These are phyloP conservation scores for Thalassarche chlororhynchos DNA, from an alignment of 2,113 vertebrate species.

Conservation along the genomic window DNA sequence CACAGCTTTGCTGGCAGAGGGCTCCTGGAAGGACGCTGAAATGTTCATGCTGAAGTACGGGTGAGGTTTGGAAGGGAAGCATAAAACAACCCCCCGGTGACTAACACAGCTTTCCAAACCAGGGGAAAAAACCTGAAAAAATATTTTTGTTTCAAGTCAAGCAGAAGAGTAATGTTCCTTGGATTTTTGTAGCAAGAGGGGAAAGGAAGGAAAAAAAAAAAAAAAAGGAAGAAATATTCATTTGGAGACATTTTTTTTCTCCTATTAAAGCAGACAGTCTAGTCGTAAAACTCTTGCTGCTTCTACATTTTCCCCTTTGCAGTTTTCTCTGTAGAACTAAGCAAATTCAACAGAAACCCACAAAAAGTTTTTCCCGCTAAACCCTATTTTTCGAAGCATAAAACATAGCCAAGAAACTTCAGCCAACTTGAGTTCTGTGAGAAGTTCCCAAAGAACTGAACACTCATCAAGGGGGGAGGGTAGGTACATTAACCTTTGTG, in stretches of 20 bases:
- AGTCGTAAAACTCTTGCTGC: background rate
- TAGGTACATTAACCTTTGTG: background rate
- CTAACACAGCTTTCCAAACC: background rate
- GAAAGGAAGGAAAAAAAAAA: accelerated
- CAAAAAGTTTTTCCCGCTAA: background rate
- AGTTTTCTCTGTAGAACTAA: background rate
- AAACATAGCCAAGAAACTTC: background rate
- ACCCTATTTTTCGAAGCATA: background rate
- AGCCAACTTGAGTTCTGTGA: background rate
- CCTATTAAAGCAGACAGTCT: background rate
- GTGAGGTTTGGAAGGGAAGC: slow-evolving; percentile 8
- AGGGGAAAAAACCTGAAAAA: background rate
- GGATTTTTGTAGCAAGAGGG: background rate
- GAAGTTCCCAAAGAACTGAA: background rate
- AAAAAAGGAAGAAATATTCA: background rate
- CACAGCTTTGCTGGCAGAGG: slow-evolving; percentile 46
- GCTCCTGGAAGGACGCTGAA: slow-evolving; percentile 6
- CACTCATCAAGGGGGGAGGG: background rate
- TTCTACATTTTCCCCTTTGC: background rate
- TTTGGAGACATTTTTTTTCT: background rate
- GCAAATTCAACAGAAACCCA: background rate
- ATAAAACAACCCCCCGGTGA: background rate
- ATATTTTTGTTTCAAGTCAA: slow-evolving; percentile 27
- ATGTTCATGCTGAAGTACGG: background rate
- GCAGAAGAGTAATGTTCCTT: background rate